Conservation (phyloP, 2,113 vertebrate genomes). For the Acanthisitta chloris region DNA sequence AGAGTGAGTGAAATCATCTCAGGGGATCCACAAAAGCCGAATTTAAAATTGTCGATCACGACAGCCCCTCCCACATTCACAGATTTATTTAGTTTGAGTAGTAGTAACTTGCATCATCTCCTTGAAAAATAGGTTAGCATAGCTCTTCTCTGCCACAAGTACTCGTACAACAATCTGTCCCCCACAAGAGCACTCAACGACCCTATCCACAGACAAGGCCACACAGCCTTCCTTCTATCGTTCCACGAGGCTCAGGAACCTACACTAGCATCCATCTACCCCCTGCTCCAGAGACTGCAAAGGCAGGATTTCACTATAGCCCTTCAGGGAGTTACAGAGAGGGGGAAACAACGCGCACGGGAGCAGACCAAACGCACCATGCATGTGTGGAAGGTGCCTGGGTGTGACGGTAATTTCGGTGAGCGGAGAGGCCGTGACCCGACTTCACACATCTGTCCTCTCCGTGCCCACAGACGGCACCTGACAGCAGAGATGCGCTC, state of each 20-base stretch:
- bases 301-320: background rate
- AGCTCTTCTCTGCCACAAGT: background rate
- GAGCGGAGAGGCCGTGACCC: background rate
- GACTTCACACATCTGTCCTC: background rate
- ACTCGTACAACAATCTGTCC: background rate
- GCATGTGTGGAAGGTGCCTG: background rate
- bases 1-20: too few species aligned
- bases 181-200: background rate
- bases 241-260: background rate
- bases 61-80: slow-evolving; percentile 15
- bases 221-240: background rate
- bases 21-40: background rate
- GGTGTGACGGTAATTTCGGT: background rate
- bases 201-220: background rate
- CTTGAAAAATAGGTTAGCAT: slow-evolving; percentile 15
- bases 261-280: background rate
- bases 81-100: slow-evolving; percentile 4
- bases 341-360: background rate
- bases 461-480: background rate
- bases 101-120: slow-evolving; percentile 23
- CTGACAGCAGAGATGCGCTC: background rate
- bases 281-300: background rate
- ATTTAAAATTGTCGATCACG: background rate
- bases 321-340: background rate
- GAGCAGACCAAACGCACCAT: background rate